Evolutionary conservation across 2,888 invertebrate species (phyloP).

Genomic region (Hirtodrosophila alboralis): DNA sequence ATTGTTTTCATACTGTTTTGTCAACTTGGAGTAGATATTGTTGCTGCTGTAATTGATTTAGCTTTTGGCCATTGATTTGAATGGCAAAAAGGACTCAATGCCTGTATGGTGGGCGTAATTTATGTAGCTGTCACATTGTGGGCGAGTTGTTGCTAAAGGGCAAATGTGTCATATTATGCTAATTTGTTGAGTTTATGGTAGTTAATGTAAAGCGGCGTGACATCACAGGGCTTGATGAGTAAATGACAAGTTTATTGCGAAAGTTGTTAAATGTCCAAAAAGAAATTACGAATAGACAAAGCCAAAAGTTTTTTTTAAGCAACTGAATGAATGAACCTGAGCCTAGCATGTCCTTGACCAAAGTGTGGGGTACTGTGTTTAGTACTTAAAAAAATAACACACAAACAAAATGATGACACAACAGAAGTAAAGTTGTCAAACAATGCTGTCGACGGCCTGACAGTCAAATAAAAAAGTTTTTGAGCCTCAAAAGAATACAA

Average conservation of each 20-base stretch:
- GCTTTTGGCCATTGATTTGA: constrained; percentile 64
- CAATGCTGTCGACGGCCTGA: constrained; percentile 41
- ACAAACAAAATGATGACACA: constrained; percentile 58
- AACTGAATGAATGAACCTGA: constrained; percentile 9
- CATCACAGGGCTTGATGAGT: constrained; percentile 48
- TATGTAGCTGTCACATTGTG: constrained; percentile 47
- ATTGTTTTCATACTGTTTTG: constrained; percentile 21
- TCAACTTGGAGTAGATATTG: constrained; percentile 20
- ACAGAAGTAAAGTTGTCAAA: constrained; percentile 55
- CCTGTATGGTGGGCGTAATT: constrained; percentile 62
- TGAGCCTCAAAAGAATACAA: constrained; percentile 24
- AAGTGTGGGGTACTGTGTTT: not conserved
- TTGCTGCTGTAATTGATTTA: constrained; percentile 58
- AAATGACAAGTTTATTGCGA: constrained; percentile 38
- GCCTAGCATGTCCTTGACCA: constrained; percentile 27
- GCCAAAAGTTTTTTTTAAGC: constrained; percentile 13
- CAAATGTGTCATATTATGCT: constrained; percentile 50
- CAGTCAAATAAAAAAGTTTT: constrained; percentile 55
- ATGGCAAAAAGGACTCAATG: constrained; percentile 30
- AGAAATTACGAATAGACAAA: constrained; percentile 13
- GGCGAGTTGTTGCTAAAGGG: constrained; percentile 15
- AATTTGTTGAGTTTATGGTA: constrained; percentile 45
- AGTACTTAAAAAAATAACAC: constrained; percentile 19
- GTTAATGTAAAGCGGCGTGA: constrained; percentile 38
- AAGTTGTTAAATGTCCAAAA: constrained; percentile 46